These are phyloP conservation scores for Mastomys natalensis DNA, from an alignment of 2,113 vertebrate genomes.

Conservation along the genomic window DNA sequence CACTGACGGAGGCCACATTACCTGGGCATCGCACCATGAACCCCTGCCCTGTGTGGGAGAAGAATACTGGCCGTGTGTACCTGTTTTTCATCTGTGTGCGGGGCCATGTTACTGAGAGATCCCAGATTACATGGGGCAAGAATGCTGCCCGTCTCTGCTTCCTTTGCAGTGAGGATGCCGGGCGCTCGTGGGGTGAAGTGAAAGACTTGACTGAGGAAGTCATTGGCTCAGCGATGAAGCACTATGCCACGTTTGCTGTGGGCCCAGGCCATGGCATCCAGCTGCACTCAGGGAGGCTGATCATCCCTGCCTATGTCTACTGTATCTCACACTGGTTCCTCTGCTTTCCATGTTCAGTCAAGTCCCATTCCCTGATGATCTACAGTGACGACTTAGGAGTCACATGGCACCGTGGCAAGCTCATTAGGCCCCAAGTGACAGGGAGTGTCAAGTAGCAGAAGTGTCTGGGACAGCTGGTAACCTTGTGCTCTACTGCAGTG, in stretches of 20 bases:
- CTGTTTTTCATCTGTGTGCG: conserved; percentile 96
- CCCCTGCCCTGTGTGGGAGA: conserved; percentile 87
- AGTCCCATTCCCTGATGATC: conserved; percentile 89
- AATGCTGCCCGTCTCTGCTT: conserved; percentile 93
- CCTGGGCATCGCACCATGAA: conserved; percentile 87
- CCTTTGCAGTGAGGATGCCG: conserved; percentile 88
- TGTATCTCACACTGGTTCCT: conserved; percentile 82
- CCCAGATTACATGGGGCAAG: conserved; percentile 89
- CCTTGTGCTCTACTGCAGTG: conserved; percentile 92
- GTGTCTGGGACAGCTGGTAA: conserved; percentile 81
- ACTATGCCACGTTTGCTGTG: conserved; percentile 95
- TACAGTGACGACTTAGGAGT: conserved; percentile 92
- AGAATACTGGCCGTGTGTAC: conserved; percentile 84
- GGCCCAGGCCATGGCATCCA: conserved; percentile 96
- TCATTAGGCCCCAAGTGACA: conserved; percentile 74
- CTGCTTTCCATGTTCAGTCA: conserved; percentile 73
- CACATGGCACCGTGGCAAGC: conserved; percentile 88
- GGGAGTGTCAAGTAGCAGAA: conserved; percentile 94
- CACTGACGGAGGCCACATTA: conserved; percentile 73
- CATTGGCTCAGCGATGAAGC: conserved; percentile 84
- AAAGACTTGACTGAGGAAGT: conserved; percentile 91
- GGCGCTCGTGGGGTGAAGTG: conserved; percentile 88
- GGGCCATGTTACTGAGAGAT: conserved; percentile 86
- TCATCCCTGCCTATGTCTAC: conserved; percentile 93
- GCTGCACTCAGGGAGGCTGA: conserved; percentile 89